phyloP scores from a whole-genome alignment of 1,140 invertebrate species.

The Epicauta chinensis region DNA sequence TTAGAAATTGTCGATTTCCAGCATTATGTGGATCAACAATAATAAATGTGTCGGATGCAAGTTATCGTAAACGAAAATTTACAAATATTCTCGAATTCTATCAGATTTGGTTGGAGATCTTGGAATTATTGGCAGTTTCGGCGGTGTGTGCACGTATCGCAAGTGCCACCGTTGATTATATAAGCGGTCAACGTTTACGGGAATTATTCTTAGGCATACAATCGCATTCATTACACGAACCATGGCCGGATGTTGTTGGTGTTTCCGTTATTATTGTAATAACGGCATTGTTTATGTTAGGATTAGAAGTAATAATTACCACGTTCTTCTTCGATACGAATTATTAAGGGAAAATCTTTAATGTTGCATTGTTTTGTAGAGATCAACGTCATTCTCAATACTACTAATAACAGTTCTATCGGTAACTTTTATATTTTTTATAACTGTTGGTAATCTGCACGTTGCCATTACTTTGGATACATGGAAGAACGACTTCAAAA shows the following conservation, averaged over 20 bases:
- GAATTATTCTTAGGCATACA: conserved; percentile 51
- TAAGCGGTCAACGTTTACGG: conserved; percentile 53
- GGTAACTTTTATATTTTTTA: conserved; percentile 39
- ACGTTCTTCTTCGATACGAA: too few relatives aligned
- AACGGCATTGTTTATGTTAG: conserved; percentile 62
- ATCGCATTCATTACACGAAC: conserved; percentile 51
- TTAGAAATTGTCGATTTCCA: conserved; percentile 1
- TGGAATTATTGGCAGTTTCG: conserved; percentile 55
- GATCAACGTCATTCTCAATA: conserved; percentile 29
- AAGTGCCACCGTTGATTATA: conserved; percentile 58
- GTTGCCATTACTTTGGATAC: conserved; percentile 33
- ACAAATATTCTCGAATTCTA: conserved; percentile 44
- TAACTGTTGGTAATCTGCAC: conserved; percentile 37
- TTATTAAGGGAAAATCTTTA: too few relatives aligned
- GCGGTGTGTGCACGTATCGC: conserved; percentile 56
- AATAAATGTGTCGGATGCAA: conserved; percentile 14
- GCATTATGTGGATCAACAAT: conserved; percentile 24
- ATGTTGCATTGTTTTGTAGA: conserved; percentile 24
- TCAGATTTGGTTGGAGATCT: conserved; percentile 54
- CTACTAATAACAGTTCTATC: conserved; percentile 35
- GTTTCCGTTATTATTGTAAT: conserved; percentile 58
- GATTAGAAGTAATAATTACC: conserved; percentile 51
- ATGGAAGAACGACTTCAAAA: conserved; percentile 24
- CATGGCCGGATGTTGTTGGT: conserved; percentile 63
- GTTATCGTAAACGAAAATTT: conserved; percentile 24